These are phyloP conservation scores for Allolobophora icterica DNA, from an alignment of 2,888 invertebrate genomes.

Conservation along the genomic window DNA sequence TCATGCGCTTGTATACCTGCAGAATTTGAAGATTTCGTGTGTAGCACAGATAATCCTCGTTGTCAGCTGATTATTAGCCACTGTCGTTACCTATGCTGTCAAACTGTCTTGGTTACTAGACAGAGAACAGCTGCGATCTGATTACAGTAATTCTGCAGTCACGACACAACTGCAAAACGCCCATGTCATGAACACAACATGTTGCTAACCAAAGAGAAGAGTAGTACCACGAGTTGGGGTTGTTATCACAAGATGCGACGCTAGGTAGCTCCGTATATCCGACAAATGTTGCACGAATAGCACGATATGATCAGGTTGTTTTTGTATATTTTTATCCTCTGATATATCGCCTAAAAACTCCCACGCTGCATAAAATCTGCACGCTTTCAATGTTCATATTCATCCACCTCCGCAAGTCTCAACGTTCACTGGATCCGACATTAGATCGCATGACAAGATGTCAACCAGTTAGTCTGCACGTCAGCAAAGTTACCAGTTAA, in stretches of 20 bases:
- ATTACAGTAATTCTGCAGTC: background rate
- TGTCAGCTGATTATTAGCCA: background rate
- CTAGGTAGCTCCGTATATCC: background rate
- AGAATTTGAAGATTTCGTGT: background rate
- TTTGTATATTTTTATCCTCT: background rate
- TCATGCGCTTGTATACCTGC: background rate
- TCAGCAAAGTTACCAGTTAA: background rate
- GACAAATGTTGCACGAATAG: background rate
- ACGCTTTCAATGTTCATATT: background rate
- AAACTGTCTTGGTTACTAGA: background rate
- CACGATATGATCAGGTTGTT: background rate
- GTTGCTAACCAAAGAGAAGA: background rate
- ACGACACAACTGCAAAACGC: background rate
- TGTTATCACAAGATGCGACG: no score
- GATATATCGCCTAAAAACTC: background rate
- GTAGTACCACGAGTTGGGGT: no score
- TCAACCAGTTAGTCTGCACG: background rate
- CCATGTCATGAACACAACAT: background rate
- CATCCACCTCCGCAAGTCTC: background rate
- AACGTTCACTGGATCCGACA: background rate
- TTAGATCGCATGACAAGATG: background rate
- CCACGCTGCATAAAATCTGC: background rate
- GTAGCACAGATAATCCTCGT: background rate
- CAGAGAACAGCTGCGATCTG: background rate
- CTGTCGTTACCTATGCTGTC: background rate